These are phyloP conservation scores for Axea sp. DNA, from an alignment of 2,888 invertebrate genomes.

Conservation along the genomic window DNA sequence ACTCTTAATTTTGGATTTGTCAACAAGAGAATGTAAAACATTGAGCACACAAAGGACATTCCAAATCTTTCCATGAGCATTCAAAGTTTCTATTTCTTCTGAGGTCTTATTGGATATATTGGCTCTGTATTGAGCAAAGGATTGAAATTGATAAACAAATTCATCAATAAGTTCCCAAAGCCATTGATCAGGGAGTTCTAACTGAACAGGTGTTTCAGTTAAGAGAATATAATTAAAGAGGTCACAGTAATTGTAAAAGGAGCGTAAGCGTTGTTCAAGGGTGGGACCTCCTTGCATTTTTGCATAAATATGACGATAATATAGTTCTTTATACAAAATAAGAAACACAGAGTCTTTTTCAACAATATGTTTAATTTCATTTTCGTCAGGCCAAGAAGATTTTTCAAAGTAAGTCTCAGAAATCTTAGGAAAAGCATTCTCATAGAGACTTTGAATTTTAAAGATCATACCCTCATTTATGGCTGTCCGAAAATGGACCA, in stretches of 20 bases:
- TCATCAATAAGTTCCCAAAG: constrained; percentile 99
- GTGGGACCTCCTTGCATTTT: constrained; percentile 93
- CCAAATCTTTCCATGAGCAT: constrained; percentile 93
- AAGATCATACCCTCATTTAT: constrained; percentile 94
- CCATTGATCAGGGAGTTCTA: constrained; percentile 98
- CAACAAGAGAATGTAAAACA: constrained; percentile 97
- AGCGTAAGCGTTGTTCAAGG: constrained; percentile 94
- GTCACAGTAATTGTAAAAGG: constrained; percentile 98
- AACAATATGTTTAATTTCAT: constrained; percentile 87
- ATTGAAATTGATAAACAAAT: constrained; percentile 98
- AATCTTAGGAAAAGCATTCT: constrained; percentile 96
- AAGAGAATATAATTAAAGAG: constrained; percentile 97
- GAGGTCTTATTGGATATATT: constrained; percentile 88
- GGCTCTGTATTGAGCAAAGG: constrained; percentile 90
- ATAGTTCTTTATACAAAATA: constrained; percentile 97
- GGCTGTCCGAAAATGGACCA: constrained; percentile 92
- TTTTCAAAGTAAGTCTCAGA: constrained; percentile 98
- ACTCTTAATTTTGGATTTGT: constrained; percentile 98
- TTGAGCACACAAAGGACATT: constrained; percentile 98
- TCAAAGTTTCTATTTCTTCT: constrained; percentile 89
- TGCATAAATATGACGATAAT: constrained; percentile 98
- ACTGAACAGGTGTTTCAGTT: constrained; percentile 90
- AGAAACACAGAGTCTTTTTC: constrained; percentile 91
- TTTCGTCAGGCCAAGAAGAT: constrained; percentile 96
- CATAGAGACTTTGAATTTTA: constrained; percentile 96